Base-by-base conservation (phyloP, 1,140 invertebrate species). In the Drosophila subpulchrella region DNA sequence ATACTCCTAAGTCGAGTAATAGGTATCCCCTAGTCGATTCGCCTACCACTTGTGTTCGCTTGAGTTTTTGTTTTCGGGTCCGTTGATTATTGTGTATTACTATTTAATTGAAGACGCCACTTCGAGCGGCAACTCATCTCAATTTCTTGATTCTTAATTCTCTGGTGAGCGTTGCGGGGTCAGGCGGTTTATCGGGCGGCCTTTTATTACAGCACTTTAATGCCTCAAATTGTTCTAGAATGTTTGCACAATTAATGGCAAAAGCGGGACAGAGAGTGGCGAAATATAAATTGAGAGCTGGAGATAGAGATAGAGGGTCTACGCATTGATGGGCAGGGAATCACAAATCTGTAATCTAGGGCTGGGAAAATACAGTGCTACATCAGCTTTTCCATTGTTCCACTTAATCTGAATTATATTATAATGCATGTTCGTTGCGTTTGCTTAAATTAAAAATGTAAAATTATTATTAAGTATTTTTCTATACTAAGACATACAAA, bases 81-180 rank as follows among this genome's bases (percentile, higher is more conserved):
- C 61, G 58, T 76, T 88, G 75, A 82, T 86, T 86, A 78, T 73
- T 82, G 74, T 86, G 82, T 86, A 86, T 88, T 86, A 76, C 75
- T 83, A 78, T 86, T 88, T 82, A 79, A 86, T 86, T 82, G 82
- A 88, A 81, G 82, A 56, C 55, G 68, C 48, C 50, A 55, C 41
- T 60, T 32, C 38, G 13, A 34, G 65, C 41, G 59, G 70, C 63
- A 58, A 11, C 15, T 60, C 20, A 56, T 42, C 77, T 53, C 32
- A 36, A 7, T 17, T 17, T 44, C 47, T 50, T 11, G 36, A 57
- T 56, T 55, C 50, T 50, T 20, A n/a, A 27, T 38, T 51, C 56
- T 53, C 47, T 61, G 32, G 8, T 10, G 24, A 62, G 55, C 30
- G 58, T 36, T 50, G 54, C 57, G 56, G 75, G 78, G 82, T 88